Base-by-base conservation (phyloP, 2,888 invertebrate species). In the Epinotia bilunana region DNA sequence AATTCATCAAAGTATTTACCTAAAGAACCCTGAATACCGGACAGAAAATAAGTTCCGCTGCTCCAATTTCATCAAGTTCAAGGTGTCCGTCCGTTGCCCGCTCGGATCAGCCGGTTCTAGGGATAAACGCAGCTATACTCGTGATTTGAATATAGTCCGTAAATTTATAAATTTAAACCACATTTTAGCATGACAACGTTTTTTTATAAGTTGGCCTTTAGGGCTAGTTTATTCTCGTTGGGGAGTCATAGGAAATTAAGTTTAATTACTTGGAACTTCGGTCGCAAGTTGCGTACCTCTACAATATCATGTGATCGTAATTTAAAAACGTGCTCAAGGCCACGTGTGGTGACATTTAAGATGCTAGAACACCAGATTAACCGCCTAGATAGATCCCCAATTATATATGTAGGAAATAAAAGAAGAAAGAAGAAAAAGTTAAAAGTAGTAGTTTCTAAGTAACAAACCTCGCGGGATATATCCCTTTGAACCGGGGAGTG, bases 141-240 rank as follows among this genome's bases (percentile, higher is more conserved):
- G 63, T 49, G 9, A n/a, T 33, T 23, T 53, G 60, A 70, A 76
- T 69, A 73, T 73, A 69, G 60, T 63, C 64, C 55, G 49, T 46
- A 65, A 58, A 46, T n/a, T 46, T 20, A 18, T 33, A 60, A 73
- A 18, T 64, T 79, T 86, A 87, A 82, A 83, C 85, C 77, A 79
- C 78, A 85, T 72, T 83, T 87, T 84, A 74, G 79, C 76, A 76
- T 78, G 78, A 62, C 58, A 62, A 77, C 23, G 77, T 68, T 78
- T 77, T 85, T 85, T 85, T 85, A 83, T 82, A 81, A 83, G 84
- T 85, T 85, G 82, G 80, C 90, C 87, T 88, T 89, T 88, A 88
- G 88, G 87, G 84, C 84, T 83, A 82, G 82, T 85, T 83, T 84
- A 80, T 85, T 87, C 86, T 87, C 83, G 83, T 86, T 83, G 83